Evolutionary conservation across 2,888 invertebrate species (phyloP).

Genomic region (Adelognathus sp.): DNA sequence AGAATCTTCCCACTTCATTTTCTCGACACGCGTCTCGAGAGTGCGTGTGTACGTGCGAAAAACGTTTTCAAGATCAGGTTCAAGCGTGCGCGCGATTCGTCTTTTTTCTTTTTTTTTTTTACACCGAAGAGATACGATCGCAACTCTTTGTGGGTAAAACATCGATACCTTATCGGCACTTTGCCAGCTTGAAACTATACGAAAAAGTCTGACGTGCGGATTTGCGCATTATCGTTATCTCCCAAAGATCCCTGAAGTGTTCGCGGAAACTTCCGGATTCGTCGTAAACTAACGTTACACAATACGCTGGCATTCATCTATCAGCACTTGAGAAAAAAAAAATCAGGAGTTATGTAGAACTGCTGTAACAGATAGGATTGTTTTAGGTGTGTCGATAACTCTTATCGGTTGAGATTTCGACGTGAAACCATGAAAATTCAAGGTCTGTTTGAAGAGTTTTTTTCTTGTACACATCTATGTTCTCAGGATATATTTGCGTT

Average conservation of each 20-base stretch:
- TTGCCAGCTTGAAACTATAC: background rate
- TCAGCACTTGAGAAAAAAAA: background rate
- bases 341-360: background rate
- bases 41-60: background rate
- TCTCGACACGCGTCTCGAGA: background rate
- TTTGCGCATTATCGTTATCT: background rate
- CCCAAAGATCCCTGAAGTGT: background rate
- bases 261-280: background rate
- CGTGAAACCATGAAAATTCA: background rate
- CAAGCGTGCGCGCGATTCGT: slow-evolving; percentile 1
- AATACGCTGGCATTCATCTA: background rate
- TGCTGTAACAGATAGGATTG: background rate
- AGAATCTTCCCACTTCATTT: background rate
- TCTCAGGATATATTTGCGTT: too few species aligned
- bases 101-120: too few species aligned
- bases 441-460: background rate
- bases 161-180: slow-evolving; percentile 27
- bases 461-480: background rate
- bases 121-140: background rate
- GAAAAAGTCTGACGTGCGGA: background rate
- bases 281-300: background rate
- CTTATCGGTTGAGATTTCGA: background rate
- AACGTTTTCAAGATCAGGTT: slow-evolving; percentile 30
- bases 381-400: slow-evolving; percentile 1
- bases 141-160: background rate